These are phyloP conservation scores for Pipa parva DNA, from an alignment of 2,113 vertebrate species.

Conservation along the genomic window DNA sequence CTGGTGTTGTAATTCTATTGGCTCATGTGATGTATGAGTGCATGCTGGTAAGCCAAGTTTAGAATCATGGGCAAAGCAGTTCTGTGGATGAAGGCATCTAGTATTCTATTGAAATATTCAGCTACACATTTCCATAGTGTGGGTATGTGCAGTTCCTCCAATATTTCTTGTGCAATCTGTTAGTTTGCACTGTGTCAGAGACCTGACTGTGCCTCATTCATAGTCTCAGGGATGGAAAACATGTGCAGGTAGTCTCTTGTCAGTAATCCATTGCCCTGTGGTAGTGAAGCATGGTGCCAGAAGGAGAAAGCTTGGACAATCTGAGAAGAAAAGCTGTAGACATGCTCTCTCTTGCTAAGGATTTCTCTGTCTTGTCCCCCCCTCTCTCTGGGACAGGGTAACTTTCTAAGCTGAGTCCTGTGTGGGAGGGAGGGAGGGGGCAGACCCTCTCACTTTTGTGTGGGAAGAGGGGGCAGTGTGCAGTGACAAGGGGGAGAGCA, in stretches of 20 bases:
- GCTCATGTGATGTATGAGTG: too few relatives aligned
- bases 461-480: conserved; percentile 17
- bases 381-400: conserved; percentile 32
- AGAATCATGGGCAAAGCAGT: background rate
- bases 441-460: conserved; percentile 20
- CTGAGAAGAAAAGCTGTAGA: conserved; percentile 2
- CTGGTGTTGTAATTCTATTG: too few relatives aligned
- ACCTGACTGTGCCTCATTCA: background rate
- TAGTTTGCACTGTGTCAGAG: background rate
- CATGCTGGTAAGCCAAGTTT: too few relatives aligned
- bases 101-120: background rate
- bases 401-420: conserved; percentile 26
- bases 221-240: background rate
- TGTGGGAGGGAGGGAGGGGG: conserved; percentile 14
- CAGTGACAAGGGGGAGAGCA: background rate
- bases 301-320: background rate
- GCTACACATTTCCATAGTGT: background rate
- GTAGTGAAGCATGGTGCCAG: background rate
- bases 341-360: conserved; percentile 35
- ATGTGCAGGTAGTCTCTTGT: conserved; percentile 6
- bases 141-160: background rate
- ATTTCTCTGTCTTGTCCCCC: conserved; percentile 12
- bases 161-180: background rate
- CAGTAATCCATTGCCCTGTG: background rate
- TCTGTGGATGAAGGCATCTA: background rate